phyloP scores from a whole-genome alignment of 2,113 vertebrate genomes.

The Nothobranchius kuhntae region DNA sequence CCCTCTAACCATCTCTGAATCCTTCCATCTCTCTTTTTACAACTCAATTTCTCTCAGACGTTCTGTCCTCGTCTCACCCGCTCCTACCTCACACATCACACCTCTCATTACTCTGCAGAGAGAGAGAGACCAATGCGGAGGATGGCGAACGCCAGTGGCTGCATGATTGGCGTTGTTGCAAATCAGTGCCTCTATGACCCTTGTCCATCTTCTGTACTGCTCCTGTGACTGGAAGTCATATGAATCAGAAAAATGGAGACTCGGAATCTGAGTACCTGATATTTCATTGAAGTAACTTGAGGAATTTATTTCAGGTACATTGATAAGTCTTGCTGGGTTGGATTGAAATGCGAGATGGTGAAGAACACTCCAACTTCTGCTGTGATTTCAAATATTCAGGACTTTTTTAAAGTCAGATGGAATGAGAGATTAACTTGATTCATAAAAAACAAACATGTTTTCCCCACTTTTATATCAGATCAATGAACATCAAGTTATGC shows the following conservation, averaged over 20 bases:
- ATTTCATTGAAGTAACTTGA: conserved; percentile 35
- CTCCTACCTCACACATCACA: conserved; percentile 67
- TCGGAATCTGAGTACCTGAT: conserved; percentile 18
- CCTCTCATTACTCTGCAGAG: conserved; percentile 55
- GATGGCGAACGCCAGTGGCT: conserved; percentile 34
- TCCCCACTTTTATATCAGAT: not conserved
- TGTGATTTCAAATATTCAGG: conserved; percentile 7
- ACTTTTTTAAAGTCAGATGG: not conserved
- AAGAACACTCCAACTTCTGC: conserved; percentile 1
- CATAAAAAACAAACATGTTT: not conserved
- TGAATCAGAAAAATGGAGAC: conserved; percentile 25
- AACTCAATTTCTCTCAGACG: conserved; percentile 53
- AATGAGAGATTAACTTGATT: not conserved
- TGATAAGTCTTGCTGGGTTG: not conserved
- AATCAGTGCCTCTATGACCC: conserved; percentile 42
- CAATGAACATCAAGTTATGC: not conserved
- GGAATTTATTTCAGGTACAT: conserved; percentile 4
- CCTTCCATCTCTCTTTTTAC: conserved; percentile 28
- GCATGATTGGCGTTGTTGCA: conserved; percentile 38
- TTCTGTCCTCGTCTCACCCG: conserved; percentile 66
- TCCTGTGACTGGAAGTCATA: conserved; percentile 36
- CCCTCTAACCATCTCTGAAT: conserved; percentile 63
- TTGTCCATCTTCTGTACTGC: conserved; percentile 33
- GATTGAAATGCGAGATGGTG: not conserved
- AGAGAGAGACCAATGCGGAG: conserved; percentile 58